A percentile compares a stretch with the other conserved stretches of the same genome.
Evolutionary conservation across 2,113 vertebrate genomes (phyloP).

Genomic region (Romanogobio albipinnatus): DNA sequence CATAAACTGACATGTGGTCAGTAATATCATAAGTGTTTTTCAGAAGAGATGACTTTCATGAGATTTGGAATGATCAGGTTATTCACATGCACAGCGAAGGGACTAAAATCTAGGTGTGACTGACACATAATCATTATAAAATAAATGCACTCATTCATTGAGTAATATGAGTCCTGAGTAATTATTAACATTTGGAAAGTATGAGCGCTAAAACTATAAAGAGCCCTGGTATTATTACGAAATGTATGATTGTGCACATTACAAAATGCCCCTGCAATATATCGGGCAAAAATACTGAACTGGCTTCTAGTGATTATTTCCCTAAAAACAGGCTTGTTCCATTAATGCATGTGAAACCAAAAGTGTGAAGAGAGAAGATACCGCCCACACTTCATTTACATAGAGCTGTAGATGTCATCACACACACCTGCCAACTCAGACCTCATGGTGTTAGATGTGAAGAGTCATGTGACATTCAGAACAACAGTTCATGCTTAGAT

Average conservation of each 20-base stretch:
- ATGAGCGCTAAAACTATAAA: neutral
- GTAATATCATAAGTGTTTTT: too few species aligned
- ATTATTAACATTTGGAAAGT: neutral
- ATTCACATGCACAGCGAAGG: neutral
- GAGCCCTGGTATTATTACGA: neutral
- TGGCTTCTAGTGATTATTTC: neutral
- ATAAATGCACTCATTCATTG: neutral
- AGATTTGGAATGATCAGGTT: neutral
- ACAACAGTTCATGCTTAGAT: neutral
- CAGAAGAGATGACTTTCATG: too few species aligned
- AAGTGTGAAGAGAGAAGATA: slow-evolving; percentile 17
- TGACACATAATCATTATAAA: neutral
- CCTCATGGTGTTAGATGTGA: neutral
- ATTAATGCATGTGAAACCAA: slow-evolving; percentile 37
- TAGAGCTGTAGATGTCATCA: slow-evolving; percentile 12
- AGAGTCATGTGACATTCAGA: neutral
- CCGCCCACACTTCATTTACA: slow-evolving; percentile 38
- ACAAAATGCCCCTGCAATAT: slow-evolving; percentile 4
- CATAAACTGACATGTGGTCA: too few species aligned
- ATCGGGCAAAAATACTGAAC: slow-evolving; percentile 3
- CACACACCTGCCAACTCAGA: slow-evolving; percentile 27
- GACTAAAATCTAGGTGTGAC: slow-evolving; percentile 44
- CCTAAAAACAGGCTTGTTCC: neutral
- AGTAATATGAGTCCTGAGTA: neutral
- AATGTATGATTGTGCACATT: neutral